These are phyloP conservation scores for Eueremaeus valkanovi DNA, from an alignment of 2,888 invertebrate genomes.

Conservation along the genomic window DNA sequence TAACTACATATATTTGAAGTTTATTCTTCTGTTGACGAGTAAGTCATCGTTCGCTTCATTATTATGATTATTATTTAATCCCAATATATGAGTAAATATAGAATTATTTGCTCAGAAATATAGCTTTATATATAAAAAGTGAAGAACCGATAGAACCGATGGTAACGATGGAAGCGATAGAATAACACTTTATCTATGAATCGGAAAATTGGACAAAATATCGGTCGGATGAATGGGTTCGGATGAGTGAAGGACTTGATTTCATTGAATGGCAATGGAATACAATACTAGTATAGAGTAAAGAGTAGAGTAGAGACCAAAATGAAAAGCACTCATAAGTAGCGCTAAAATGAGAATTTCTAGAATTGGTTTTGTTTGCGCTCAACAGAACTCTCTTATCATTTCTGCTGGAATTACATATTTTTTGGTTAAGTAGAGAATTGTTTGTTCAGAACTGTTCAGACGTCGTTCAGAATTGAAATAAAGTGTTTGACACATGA, in stretches of 20 bases:
- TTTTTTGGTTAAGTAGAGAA: background rate
- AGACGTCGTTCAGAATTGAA: too few species aligned
- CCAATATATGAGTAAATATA: too few species aligned
- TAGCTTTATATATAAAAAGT: too few species aligned
- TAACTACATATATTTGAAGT: too few species aligned
- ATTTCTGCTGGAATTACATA: background rate
- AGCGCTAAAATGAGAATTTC: background rate
- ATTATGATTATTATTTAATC: too few species aligned
- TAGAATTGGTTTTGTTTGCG: background rate
- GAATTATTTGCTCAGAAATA: background rate
- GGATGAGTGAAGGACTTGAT: background rate
- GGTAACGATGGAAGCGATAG: background rate
- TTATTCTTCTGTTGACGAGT: too few species aligned
- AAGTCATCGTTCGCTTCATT: too few species aligned
- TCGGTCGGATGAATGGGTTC: background rate
- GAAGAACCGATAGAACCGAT: too few species aligned
- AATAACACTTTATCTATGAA: constrained; percentile 7
- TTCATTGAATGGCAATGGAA: background rate
- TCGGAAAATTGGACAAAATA: constrained; percentile 2
- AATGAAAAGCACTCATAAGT: background rate
- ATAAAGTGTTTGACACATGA: too few species aligned
- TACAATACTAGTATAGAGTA: background rate
- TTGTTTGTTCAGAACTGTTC: too few species aligned
- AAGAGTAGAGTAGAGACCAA: background rate
- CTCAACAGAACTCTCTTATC: background rate